phyloP scores from a whole-genome alignment of 2,888 invertebrate genomes.

The Patella caerulea region DNA sequence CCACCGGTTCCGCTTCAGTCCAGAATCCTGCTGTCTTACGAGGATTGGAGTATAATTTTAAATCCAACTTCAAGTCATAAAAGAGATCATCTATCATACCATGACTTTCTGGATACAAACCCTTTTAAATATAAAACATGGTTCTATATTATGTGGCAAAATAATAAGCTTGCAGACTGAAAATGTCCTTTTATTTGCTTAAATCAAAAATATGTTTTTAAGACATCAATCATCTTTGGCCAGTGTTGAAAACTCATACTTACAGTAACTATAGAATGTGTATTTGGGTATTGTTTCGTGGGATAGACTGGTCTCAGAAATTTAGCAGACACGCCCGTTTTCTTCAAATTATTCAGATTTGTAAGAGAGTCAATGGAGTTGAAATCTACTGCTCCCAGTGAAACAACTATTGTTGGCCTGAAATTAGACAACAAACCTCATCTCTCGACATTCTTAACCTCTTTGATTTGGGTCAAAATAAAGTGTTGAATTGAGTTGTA shows the following conservation, averaged over 20 bases:
- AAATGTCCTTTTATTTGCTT: not conserved
- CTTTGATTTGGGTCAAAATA: no score
- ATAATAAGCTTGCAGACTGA: not conserved
- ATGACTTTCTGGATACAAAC: conserved; percentile 69
- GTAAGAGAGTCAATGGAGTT: conserved; percentile 20
- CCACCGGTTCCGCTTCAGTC: conserved; percentile 65
- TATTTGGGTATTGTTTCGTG: conserved; percentile 64
- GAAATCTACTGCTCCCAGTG: no score
- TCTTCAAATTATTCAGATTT: conserved; percentile 46
- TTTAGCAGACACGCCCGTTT: conserved; percentile 53
- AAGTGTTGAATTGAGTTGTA: no score
- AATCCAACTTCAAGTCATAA: conserved; percentile 60
- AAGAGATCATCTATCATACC: conserved; percentile 70
- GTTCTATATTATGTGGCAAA: not conserved
- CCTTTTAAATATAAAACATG: conserved; percentile 44
- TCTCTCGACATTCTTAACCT: no score
- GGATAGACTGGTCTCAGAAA: conserved; percentile 63
- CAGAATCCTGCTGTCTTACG: conserved; percentile 45
- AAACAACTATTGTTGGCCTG: no score
- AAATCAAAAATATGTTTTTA: no score
- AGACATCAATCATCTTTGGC: not conserved
- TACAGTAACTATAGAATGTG: conserved; percentile 64
- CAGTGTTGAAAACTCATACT: conserved; percentile 22
- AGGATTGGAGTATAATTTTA: conserved; percentile 40
- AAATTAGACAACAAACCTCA: no score